These are phyloP conservation scores for Acanthornis magna DNA, from an alignment of 2,797 vertebrate genomes.

Conservation along the genomic window DNA sequence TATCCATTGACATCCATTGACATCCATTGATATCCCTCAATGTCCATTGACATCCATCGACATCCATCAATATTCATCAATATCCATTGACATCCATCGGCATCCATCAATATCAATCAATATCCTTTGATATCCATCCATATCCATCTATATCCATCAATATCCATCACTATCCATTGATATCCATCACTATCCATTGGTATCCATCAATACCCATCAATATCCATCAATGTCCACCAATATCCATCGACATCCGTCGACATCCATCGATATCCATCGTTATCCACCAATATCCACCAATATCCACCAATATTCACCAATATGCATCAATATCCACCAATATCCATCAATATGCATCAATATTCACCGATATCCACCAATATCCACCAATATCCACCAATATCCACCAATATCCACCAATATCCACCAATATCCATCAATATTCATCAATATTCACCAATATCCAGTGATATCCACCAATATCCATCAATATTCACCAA, in stretches of 20 bases:
- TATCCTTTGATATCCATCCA: rapidly evolving
- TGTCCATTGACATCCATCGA: rapidly evolving
- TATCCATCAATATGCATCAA: rapidly evolving
- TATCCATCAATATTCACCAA: no score
- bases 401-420: rapidly evolving
- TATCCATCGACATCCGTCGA: rapidly evolving
- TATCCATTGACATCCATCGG: rapidly evolving
- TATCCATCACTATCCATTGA: no score
- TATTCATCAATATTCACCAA: no score
- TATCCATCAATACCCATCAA: no score
- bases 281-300: rapidly evolving
- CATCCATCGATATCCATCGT: rapidly evolving
- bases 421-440: rapidly evolving
- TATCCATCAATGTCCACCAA: no score
- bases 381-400: rapidly evolving
- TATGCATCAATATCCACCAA: rapidly evolving
- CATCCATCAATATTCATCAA: rapidly evolving
- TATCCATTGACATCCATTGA: rapidly evolving
- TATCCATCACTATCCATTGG: no score
- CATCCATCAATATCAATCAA: rapidly evolving
- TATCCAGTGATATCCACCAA: no score
- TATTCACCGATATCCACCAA: rapidly evolving
- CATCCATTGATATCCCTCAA: rapidly evolving
- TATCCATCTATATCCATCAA: rapidly evolving
- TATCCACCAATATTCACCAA: rapidly evolving